Evolutionary conservation across 2,113 vertebrate species (phyloP).

Genomic region (Chamaetylas fuelleborni): DNA sequence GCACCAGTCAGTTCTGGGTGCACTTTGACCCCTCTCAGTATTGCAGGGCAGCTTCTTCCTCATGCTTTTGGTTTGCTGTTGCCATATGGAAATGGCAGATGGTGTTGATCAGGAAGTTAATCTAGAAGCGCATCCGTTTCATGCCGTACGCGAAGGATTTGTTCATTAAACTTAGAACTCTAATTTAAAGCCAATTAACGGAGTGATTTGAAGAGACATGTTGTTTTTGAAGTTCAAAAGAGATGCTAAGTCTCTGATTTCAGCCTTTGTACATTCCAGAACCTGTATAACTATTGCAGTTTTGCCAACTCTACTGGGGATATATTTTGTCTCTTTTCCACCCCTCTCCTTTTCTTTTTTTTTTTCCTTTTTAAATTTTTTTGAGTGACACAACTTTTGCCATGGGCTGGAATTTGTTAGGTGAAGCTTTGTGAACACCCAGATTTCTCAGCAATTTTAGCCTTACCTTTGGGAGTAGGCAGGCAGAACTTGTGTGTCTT

Average conservation of each 20-base stretch:
- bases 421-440: not conserved
- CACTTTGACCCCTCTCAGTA: not conserved
- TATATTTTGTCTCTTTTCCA: not conserved
- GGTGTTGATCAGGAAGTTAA: constrained; percentile 68
- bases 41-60: constrained; percentile 11
- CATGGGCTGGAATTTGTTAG: not conserved
- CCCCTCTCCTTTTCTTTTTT: accelerated
- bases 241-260: constrained; percentile 65
- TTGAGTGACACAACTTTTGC: not conserved
- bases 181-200: constrained; percentile 66
- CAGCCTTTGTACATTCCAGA: constrained; percentile 61
- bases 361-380: not conserved
- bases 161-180: constrained; percentile 66
- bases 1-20: not conserved
- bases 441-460: not conserved
- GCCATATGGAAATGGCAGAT: constrained; percentile 61
- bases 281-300: constrained; percentile 62
- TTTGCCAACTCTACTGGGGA: constrained; percentile 21
- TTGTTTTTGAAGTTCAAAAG: constrained; percentile 69
- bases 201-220: constrained; percentile 68
- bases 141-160: constrained; percentile 28
- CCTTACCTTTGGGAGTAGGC: not conserved
- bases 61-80: not conserved
- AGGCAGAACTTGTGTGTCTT: not conserved
- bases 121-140: constrained; percentile 60